Base-by-base conservation (phyloP, 2,113 vertebrate species). In the Scytalopus superciliaris region DNA sequence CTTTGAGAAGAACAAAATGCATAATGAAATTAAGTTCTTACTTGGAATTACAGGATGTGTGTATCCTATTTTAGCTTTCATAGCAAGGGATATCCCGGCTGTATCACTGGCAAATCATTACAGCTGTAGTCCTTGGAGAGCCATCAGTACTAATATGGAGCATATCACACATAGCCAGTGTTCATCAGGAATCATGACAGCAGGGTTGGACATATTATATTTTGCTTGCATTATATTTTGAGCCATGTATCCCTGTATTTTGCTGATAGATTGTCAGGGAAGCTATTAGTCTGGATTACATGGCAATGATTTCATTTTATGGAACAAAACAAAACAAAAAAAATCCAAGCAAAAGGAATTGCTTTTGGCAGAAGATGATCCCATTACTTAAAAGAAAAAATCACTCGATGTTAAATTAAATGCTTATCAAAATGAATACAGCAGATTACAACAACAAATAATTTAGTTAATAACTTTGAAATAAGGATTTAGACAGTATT, bases 271-370 rank as follows among this genome's bases (percentile, higher is more conserved):
- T 64, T 91, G 25, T 83, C 45, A 87, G 53, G 27, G 53, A 66
- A 85, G 45, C 67, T 86, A 37, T 88, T 93, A 76, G 72, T 93
- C 72, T 91, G 53, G 70, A 79, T 96, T 85, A 84, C 37, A 60
- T 35, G 31, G 56, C 2, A 4, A 67, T 85, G 10, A 78, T 85
- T 94, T 91, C 8, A 63, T 87, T 89, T 69, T 49, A 62, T 49
- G 50, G 59, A 87, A 53, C 14, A 67, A 80, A 91, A 63, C n/a
- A 55, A 40, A 53, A 79, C 40, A 49, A 69, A 25, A n/a, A n/a
- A n/a, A n/a, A n/a, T n/a, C n/a, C 33, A 86, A 84, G 22, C 19
- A 44, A 70, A 81, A 64, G 10, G 40, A 94, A 88, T 86, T 66
- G 45, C 56, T 91, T 76, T 82, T 73, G 59, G 79, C 45, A 85